phyloP scores from a whole-genome alignment of 1,140 invertebrate species.

The Diploscapter pachys region DNA sequence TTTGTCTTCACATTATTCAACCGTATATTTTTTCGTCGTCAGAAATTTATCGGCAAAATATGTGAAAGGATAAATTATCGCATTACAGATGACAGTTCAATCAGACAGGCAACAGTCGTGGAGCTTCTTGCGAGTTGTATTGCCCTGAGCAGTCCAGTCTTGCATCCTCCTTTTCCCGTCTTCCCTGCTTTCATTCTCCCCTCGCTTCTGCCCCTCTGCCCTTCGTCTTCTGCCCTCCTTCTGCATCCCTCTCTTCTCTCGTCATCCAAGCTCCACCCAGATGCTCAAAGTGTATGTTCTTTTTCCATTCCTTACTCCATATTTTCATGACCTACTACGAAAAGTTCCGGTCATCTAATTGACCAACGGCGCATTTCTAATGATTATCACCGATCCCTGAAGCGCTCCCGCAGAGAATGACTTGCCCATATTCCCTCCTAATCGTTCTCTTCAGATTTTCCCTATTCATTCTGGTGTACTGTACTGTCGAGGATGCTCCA shows the following conservation, averaged over 20 bases:
- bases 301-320: not conserved
- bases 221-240: not conserved
- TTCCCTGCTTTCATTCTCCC: slow-evolving; percentile 1
- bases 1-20: too few species aligned
- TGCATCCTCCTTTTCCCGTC: not conserved
- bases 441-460: slow-evolving; percentile 1
- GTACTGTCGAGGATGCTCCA: not conserved
- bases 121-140: too few species aligned
- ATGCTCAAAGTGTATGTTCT: not conserved
- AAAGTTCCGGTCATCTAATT: not conserved
- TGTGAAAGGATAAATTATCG: too few species aligned
- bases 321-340: not conserved
- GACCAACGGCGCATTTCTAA: not conserved
- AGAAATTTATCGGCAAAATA: too few species aligned
- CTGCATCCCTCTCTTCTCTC: slow-evolving; percentile 6
- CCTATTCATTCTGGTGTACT: too few species aligned
- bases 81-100: too few species aligned
- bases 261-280: not conserved
- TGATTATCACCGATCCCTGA: not conserved
- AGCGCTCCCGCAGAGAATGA: not conserved
- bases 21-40: too few species aligned
- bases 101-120: too few species aligned
- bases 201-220: not conserved
- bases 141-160: too few species aligned
- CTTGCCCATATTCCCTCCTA: slow-evolving; percentile 2